phyloP scores from a whole-genome alignment of 2,113 vertebrate species.

The Epinephelus moara region DNA sequence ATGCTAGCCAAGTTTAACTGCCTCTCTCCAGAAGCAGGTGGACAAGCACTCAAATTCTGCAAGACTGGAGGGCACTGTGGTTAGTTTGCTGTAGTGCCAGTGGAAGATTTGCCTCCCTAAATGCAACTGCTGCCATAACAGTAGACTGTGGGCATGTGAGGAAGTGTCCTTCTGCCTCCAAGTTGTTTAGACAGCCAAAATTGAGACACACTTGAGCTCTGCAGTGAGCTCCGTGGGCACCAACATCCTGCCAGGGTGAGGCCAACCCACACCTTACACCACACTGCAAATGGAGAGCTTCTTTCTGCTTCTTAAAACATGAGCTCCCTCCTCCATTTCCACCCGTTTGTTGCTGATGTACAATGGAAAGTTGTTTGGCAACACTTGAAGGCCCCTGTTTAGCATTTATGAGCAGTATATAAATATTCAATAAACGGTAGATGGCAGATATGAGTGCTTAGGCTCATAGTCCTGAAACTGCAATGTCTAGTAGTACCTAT shows the following conservation, averaged over 20 bases:
- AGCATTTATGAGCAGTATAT: neutral
- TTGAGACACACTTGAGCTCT: slow-evolving; percentile 41
- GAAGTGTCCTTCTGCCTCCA: slow-evolving; percentile 22
- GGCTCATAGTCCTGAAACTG: no score
- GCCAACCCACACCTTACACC: slow-evolving; percentile 9
- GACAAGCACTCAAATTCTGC: neutral
- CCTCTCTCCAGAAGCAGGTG: slow-evolving; percentile 5
- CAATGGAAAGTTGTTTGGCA: neutral
- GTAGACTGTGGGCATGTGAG: slow-evolving; percentile 22
- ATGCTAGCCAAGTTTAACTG: neutral
- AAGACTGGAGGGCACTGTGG: neutral
- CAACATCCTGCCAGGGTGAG: slow-evolving; percentile 17
- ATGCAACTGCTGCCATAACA: slow-evolving; percentile 11
- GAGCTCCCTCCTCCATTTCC: neutral
- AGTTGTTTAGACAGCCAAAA: slow-evolving; percentile 33
- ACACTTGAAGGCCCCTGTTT: neutral
- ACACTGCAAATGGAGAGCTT: slow-evolving; percentile 15
- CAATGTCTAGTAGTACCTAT: no score
- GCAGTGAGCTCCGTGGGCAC: slow-evolving; percentile 24
- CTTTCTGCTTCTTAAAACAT: neutral
- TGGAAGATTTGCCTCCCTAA: slow-evolving; percentile 16
- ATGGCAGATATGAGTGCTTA: no score
- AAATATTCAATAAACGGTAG: neutral
- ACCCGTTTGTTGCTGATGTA: neutral
- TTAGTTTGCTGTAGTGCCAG: slow-evolving; percentile 26